Base-by-base conservation (phyloP, 2,888 invertebrate species). In the Stratiomys singularior region DNA sequence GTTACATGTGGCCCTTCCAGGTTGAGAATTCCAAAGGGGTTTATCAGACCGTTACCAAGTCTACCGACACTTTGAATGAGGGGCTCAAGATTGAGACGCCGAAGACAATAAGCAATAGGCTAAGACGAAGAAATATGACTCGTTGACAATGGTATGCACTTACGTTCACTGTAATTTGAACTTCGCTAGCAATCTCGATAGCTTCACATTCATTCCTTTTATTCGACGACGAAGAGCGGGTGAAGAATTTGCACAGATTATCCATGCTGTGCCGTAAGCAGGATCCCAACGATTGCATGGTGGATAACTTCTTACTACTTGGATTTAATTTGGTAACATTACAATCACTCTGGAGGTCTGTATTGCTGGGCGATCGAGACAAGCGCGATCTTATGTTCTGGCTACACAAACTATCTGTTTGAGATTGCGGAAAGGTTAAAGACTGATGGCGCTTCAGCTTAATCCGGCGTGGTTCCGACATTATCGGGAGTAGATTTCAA, bases 101-200 rank as follows among this genome's bases (percentile, higher is more conserved):
- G n/a, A n/a, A n/a, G n/a, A n/a, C n/a, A n/a, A n/a, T 5, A 37
- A 37, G 37, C 37, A 5, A 3, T 9, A 9, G 37, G 3, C 37
- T 37, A 5, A 18, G 52, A 52, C 52, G 21, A 11, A 60, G 25
- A 60, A 25, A 60, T 18, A 60, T 60, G 25, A 21, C 4, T 4
- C 58, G 9, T 60, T 60, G n/a, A n/a, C n/a, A n/a, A n/a, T n/a
- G n/a, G n/a, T n/a, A n/a, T n/a, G 46, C 69, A 47, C 47, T 69
- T 69, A 69, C 69, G 25, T 44, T 46, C 69, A 47, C 23, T 69
- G 69, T n/a, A 69, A 69, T 69, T 18, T 44, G 47, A 69, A 44
- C 46, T 25, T 21, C 46, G 1, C 11, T 47, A n/a, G 25, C 2
- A 9, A 69, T 69, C 69, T 69, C 69, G 46, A 44, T 23, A 47